Percentiles rank a stretch among this genome's conserved stretches.
Evolutionary conservation across 2,797 vertebrate species (phyloP).

Genomic region (Eulemur albifrons): DNA sequence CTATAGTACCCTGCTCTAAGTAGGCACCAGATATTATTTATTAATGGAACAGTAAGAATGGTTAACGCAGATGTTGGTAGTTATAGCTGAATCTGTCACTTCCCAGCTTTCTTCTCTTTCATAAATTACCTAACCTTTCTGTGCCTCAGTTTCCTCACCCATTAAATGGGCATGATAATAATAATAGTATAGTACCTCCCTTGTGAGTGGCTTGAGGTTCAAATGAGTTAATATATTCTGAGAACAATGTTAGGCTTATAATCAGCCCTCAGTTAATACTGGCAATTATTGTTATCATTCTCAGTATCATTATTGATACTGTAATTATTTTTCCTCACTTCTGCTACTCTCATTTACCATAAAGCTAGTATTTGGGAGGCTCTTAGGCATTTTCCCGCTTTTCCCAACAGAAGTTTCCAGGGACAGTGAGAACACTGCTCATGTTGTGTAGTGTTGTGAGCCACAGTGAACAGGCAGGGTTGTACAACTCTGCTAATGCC

Average conservation of each 20-base stretch:
- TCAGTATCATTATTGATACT: background rate
- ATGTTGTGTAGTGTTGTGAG: background rate
- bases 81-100: background rate
- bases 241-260: background rate
- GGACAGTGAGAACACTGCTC: constrained; percentile 58
- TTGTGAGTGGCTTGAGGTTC: background rate
- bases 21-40: background rate
- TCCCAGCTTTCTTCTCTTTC: background rate
- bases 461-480: background rate
- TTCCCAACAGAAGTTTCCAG: constrained; percentile 63
- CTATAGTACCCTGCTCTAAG: background rate
- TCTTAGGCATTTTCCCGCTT: constrained; percentile 34
- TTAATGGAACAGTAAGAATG: background rate
- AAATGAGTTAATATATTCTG: background rate
- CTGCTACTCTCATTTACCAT: background rate
- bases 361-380: constrained; percentile 30
- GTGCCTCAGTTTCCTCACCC: background rate
- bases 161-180: background rate
- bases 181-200: background rate
- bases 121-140: background rate
- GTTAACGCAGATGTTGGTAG: background rate
- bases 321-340: background rate
- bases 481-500: background rate
- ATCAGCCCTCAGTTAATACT: background rate
- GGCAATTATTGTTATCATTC: background rate